phyloP scores from a whole-genome alignment of 2,888 invertebrate species.

The Hirtodrosophila confusa region DNA sequence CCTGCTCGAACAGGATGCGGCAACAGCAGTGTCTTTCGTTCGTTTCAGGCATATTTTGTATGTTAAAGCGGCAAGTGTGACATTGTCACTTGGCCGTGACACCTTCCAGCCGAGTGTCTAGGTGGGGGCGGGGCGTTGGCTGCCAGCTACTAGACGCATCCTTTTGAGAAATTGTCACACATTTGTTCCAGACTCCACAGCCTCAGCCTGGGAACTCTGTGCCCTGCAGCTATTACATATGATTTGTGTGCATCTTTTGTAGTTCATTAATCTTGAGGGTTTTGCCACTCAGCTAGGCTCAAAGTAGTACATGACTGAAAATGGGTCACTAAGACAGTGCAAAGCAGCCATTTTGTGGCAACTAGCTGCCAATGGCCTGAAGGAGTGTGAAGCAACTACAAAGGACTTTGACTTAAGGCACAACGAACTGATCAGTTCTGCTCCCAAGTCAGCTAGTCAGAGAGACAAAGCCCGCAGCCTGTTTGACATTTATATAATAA shows the following conservation, averaged over 20 bases:
- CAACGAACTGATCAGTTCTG: no score
- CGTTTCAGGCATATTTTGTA: conserved; percentile 43
- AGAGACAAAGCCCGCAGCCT: conserved; percentile 25
- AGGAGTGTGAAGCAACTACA: background rate
- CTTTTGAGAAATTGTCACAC: conserved; percentile 72
- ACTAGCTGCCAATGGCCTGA: conserved; percentile 22
- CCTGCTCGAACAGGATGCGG: conserved; percentile 37
- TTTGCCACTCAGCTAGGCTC: conserved; percentile 13
- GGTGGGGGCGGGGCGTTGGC: background rate
- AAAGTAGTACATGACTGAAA: conserved; percentile 4
- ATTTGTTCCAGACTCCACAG: conserved; percentile 59
- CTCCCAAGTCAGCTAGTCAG: conserved; percentile 4
- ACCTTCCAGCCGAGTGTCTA: conserved; percentile 39
- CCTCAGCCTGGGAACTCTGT: background rate
- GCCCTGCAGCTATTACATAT: conserved; percentile 55
- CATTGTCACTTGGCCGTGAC: conserved; percentile 73
- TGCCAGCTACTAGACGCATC: conserved; percentile 11
- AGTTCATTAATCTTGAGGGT: conserved; percentile 67
- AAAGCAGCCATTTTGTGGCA: conserved; percentile 34
- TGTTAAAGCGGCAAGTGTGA: conserved; percentile 62
- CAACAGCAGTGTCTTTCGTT: conserved; percentile 5
- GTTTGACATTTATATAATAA: conserved; percentile 41
- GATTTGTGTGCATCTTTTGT: conserved; percentile 77
- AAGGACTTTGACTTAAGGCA: background rate
- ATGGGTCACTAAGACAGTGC: conserved; percentile 62